Evolutionary conservation across 2,888 invertebrate genomes (phyloP).

Genomic region (Cerceris ruficornis): DNA sequence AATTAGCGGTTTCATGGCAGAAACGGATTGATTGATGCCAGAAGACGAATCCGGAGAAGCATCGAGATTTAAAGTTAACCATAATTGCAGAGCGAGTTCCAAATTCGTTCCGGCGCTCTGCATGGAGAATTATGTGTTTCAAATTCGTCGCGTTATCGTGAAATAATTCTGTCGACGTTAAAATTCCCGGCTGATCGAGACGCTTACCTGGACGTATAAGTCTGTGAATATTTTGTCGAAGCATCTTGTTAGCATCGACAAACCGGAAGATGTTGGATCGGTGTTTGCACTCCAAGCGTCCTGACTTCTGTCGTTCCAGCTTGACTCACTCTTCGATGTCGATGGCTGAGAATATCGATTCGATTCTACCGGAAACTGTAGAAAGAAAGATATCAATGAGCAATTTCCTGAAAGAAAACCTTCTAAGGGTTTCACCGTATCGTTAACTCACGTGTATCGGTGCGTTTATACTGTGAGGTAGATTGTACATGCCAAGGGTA

Average conservation of each 20-base stretch:
- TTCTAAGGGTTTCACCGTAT: slow-evolving; percentile 67
- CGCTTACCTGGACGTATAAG: slow-evolving; percentile 83
- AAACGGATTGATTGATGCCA: slow-evolving; percentile 83
- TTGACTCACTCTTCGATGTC: slow-evolving; percentile 46
- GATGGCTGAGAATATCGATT: slow-evolving; percentile 50
- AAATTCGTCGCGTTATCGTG: not conserved
- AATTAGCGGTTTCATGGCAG: slow-evolving; percentile 85
- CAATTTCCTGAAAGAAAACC: slow-evolving; percentile 5
- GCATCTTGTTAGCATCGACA: slow-evolving; percentile 86
- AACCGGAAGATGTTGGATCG: slow-evolving; percentile 73
- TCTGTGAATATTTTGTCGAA: slow-evolving; percentile 88
- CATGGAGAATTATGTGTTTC: not conserved
- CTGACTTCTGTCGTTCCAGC: slow-evolving; percentile 69
- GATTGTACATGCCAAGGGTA: slow-evolving; percentile 86
- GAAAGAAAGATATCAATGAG: not conserved
- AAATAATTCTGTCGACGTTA: not conserved
- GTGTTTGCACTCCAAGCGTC: slow-evolving; percentile 70
- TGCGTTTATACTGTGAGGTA: slow-evolving; percentile 84
- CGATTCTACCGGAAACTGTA: slow-evolving; percentile 56
- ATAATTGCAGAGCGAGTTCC: slow-evolving; percentile 92
- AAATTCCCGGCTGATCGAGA: slow-evolving; percentile 6
- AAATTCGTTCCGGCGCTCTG: slow-evolving; percentile 84
- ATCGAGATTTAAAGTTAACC: slow-evolving; percentile 91
- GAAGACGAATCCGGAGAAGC: slow-evolving; percentile 81
- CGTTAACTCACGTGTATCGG: slow-evolving; percentile 80